Evolutionary conservation across 2,888 invertebrate genomes (phyloP), one percentile per base, ranked within the genome.

Genomic region (Hetaerina titia): DNA sequence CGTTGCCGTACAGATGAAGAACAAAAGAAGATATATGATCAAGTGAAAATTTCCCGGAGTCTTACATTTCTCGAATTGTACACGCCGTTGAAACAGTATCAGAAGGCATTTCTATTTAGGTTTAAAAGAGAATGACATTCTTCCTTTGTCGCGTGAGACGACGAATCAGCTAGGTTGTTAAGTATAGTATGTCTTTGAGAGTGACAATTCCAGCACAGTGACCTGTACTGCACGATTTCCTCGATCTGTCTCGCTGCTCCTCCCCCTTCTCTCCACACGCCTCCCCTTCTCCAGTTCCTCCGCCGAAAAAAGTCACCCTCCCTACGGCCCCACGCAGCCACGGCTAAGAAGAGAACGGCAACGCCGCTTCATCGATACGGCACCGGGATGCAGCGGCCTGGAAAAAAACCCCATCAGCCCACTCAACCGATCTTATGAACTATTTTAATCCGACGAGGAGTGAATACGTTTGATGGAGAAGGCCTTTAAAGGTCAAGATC

Each of bases 321-420:
- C 81, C 31, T 22, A 13, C 81, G 13, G 81, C 25, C 81, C 31
- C 81, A 81, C 81, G 81, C 81, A 81, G 25, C 81, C 25, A 81
- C 81, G 45, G 31, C 81, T 81, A 13, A 9, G 31, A 13, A 2
- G 31, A 81, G 22, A 31, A 31, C 81, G 81, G 81, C 81, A 81
- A 81, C 81, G 81, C 31, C 31, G 81, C 81, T 81, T 81, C 31
- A 31, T 81, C 81, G 81, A 81, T 81, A 81, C 81, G 25, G 81
- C 81, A 81, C 31, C 81, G 81, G 31, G 81, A 81, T 81, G 81
- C 81, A 81, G 81, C 81, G 31, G 81, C 31, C 81, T 81, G 81
- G 81, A 81, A 81, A 81, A 81, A 81, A 81, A 31, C 81, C 81
- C 81, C 81, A 81, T 31, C 81, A 81, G 81, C 81, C 81, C n/a